Evolutionary conservation across 2,888 invertebrate species (phyloP).

Genomic region (Pammene fasciana): DNA sequence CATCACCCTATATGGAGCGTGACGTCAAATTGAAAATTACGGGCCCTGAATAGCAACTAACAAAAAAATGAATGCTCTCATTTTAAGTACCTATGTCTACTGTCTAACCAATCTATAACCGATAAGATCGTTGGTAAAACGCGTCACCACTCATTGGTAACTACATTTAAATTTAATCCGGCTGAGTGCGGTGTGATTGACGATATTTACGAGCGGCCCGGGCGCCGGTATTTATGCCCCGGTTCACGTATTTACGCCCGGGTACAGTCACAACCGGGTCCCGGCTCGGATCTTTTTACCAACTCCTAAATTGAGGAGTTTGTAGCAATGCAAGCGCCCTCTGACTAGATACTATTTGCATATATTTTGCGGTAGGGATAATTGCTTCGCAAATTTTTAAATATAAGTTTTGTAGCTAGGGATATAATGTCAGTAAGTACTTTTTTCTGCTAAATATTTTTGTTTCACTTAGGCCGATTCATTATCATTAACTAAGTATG

Average conservation of each 20-base stretch:
- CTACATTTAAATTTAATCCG: conserved; percentile 73
- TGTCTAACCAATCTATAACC: conserved; percentile 12
- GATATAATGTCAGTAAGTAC: too few species aligned
- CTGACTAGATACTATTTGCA: conserved; percentile 9
- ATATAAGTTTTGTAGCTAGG: neutral
- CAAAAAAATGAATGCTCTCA: neutral
- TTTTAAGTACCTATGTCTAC: neutral
- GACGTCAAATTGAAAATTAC: too few species aligned
- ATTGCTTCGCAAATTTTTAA: neutral
- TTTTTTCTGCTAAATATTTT: too few species aligned
- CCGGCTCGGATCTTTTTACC: neutral
- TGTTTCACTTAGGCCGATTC: too few species aligned
- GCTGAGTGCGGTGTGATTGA: conserved; percentile 69
- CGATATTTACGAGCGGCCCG: conserved; percentile 60
- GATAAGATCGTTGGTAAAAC: conserved; percentile 12
- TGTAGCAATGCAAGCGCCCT: conserved; percentile 9
- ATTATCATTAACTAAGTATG: too few species aligned
- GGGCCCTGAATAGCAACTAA: neutral
- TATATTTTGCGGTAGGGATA: conserved; percentile 4
- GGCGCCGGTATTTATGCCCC: conserved; percentile 29
- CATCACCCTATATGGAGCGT: too few species aligned
- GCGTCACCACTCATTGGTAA: conserved; percentile 39
- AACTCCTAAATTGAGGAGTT: conserved; percentile 30
- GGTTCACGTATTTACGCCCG: conserved; percentile 17
- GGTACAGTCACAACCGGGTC: conserved; percentile 19